Evolutionary conservation across 2,797 vertebrate genomes (phyloP), one percentile per base, ranked within the genome.

Genomic region (Limnodromus scolopaceus): DNA sequence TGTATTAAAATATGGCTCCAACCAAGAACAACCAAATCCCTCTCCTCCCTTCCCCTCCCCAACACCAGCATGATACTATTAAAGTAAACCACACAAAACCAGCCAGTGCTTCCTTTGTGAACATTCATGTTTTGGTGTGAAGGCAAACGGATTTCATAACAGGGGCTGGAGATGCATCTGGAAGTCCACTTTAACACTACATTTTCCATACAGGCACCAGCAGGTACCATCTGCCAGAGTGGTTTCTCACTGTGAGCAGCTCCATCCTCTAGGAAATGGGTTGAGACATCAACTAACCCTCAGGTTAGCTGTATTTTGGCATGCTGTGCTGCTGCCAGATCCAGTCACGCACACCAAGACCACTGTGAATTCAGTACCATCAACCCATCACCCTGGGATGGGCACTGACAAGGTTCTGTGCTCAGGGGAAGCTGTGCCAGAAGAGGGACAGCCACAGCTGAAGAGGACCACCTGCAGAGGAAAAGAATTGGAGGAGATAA

Each of bases 401-500:
- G 41, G 34, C 55, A 48, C 38, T 45, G 49, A 51, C 68, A 82
- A 69, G 30, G 38, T 80, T 83, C 15, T 18, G 14, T 28, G 55
- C 30, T 63, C 25, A 48, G 38, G 27, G 32, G n/a, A 89, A 83
- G 25, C 25, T 74, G 66, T 20, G n/a, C 25, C 61, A 84, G 72
- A 93, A 57, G 11, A 84, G 53, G 11, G 17, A 34, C 19, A 79
- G 66, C 5, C 58, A 63, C 8, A 2, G 55, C 46, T 65, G 77
- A 79, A 92, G 25, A 69, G 11, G 41, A 90, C 43, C 69, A 76
- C 61, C 64, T 0, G 0, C 57, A 75, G 28, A 86, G 5, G 5
- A 77, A 91, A 54, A 32, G 57, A 94, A 83, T 4, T 39, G 41
- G 11, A 94, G 34, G 30, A 92, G 57, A 75, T 53, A 93, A 91